Base-by-base conservation (phyloP, 2,113 vertebrate genomes). In the Otolemur garnettii region DNA sequence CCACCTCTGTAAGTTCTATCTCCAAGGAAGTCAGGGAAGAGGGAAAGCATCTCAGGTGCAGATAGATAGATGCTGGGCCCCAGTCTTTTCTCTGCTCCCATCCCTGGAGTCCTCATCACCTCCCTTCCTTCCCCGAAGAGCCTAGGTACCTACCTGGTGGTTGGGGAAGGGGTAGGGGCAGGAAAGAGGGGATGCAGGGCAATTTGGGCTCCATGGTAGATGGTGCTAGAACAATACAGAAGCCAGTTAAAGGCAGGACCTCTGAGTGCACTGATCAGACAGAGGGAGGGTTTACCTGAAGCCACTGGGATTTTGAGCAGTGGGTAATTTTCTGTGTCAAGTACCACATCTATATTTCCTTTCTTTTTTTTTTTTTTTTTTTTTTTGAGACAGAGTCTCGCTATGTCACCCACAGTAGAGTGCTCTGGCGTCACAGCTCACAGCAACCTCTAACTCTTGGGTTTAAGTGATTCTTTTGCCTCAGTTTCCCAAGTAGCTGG, bases 151-250 rank as follows among this genome's bases (percentile, higher is more conserved):
- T 95, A 94, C 96, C 96, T 97, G 93, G 89, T 92, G 30, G 89
- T 2, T 93, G 90, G 97, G 97, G 93, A 95, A 69, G 64, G 97
- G 95, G 69, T 11, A 83, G 84, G 95, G 97, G 72, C 83, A 97
- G 93, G 90, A 96, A 45, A 94, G 88, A 97, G 94, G 91, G 96
- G 87, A 91, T 80, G 97, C 95, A 96, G 80, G 96, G 89, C 94
- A 96, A 90, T 97, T 92, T 97, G 97, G 97, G 95, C 90, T 96
- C 94, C 84, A 22, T 0, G 24, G 96, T 96, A 75, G 97, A 97
- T 62, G 92, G 93, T 79, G 90, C 94, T 96, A 96, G 80, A 97
- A 97, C 69, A 90, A 95, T 64, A 97, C 38, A 97, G 96, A 96
- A 96, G 97, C 94, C 93, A 95, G 92, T 96, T 87, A 96, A 93